Evolutionary conservation across 2,797 vertebrate species (phyloP).

Genomic region (Lacerta viridis): DNA sequence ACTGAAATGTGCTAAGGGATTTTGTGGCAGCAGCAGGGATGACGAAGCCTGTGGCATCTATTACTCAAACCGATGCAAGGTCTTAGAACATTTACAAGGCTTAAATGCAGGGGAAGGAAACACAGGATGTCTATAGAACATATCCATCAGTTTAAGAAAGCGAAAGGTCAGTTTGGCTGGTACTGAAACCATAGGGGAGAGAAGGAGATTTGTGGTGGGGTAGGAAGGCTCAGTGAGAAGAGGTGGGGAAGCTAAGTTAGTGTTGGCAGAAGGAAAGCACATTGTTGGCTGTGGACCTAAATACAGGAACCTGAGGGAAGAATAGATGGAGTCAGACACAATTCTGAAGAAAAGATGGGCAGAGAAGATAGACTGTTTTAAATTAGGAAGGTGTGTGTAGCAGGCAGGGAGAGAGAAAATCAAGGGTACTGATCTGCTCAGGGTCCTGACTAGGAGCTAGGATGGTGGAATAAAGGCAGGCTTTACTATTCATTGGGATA

Average conservation of each 20-base stretch:
- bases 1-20: not conserved
- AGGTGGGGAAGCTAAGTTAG: not conserved
- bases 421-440: not conserved
- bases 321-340: no score
- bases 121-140: not conserved
- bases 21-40: conserved; percentile 8
- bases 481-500: not conserved
- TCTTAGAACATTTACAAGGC: conserved; percentile 3
- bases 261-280: not conserved
- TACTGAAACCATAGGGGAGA: not conserved
- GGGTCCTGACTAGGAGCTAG: not conserved
- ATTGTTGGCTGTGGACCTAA: not conserved
- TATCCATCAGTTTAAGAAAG: not conserved
- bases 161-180: not conserved
- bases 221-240: not conserved
- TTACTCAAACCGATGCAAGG: conserved; percentile 44
- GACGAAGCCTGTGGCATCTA: conserved; percentile 47
- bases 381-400: not conserved
- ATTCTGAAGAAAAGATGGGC: not conserved
- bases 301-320: not conserved
- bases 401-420: not conserved
- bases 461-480: not conserved
- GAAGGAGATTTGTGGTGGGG: not conserved
- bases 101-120: not conserved
- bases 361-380: not conserved